Conservation (phyloP, 1,140 invertebrate species). For the Pseudomyrmex pallidus region DNA sequence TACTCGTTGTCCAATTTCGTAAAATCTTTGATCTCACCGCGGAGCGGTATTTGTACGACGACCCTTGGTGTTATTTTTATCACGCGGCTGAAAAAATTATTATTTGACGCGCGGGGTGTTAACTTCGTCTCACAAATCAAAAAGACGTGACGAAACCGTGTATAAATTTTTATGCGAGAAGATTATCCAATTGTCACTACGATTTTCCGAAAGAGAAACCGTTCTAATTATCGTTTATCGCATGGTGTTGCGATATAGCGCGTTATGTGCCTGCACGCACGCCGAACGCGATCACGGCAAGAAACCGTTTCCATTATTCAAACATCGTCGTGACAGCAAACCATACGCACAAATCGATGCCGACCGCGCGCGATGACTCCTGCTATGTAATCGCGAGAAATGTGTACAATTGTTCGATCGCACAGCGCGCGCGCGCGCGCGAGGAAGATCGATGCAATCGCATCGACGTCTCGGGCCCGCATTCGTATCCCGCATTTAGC, state of each 20-base stretch:
- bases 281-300: neutral
- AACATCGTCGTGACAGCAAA: slow-evolving; percentile 29
- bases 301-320: slow-evolving; percentile 49
- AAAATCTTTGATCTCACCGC: slow-evolving; percentile 58
- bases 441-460: slow-evolving; percentile 42
- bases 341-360: slow-evolving; percentile 36
- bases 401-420: slow-evolving; percentile 42
- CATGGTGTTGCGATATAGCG: neutral
- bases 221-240: slow-evolving; percentile 48
- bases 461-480: slow-evolving; percentile 28
- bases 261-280: neutral
- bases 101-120: no score
- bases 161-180: neutral
- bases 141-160: no score
- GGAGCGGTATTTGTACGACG: slow-evolving; percentile 6
- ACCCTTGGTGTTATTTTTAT: slow-evolving; percentile 41
- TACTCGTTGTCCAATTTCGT: slow-evolving; percentile 58
- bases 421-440: slow-evolving; percentile 4
- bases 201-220: slow-evolving; percentile 25
- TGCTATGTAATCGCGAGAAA: slow-evolving; percentile 48
- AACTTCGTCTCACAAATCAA: no score
- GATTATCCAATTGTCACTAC: neutral
- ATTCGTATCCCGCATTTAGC: slow-evolving; percentile 28
- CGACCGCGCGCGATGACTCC: neutral
- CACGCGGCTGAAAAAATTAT: neutral